These are phyloP conservation scores for Myopa testacea DNA, from an alignment of 2,888 invertebrate species.

Conservation along the genomic window DNA sequence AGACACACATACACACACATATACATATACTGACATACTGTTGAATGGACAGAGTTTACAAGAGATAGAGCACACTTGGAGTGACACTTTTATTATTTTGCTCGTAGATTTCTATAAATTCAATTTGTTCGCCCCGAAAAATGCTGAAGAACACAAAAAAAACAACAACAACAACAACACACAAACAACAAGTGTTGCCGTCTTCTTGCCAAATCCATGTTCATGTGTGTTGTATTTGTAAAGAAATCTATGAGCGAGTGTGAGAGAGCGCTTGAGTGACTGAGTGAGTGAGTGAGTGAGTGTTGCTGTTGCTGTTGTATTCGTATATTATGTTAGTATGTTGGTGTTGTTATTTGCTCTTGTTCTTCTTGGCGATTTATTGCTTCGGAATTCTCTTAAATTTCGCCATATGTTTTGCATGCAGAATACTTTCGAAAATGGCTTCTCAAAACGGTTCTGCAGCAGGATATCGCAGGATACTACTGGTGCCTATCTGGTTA, in stretches of 20 bases:
- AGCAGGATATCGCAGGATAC: conserved; percentile 17
- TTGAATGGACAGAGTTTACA: no score
- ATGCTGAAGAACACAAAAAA: neutral
- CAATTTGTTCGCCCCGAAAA: conserved; percentile 45
- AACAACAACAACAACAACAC: conserved; percentile 16
- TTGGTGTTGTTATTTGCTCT: neutral
- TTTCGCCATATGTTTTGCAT: conserved; percentile 57
- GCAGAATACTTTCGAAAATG: conserved; percentile 36
- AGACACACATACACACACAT: conserved; percentile 21
- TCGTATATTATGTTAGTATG: neutral
- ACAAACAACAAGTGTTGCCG: neutral
- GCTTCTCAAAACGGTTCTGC: conserved; percentile 25
- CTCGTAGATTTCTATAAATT: conserved; percentile 48
- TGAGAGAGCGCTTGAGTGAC: no score
- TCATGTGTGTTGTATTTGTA: neutral
- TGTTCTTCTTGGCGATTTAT: conserved; percentile 59
- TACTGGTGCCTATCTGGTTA: neutral
- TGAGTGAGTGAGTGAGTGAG: neutral
- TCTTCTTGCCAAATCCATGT: neutral
- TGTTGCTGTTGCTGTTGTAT: neutral
- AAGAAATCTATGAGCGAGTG: no score
- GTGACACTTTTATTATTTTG: conserved; percentile 32
- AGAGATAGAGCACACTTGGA: neutral
- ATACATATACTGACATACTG: neutral
- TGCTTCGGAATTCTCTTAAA: conserved; percentile 62